Evolutionary conservation across 1,140 invertebrate species (phyloP), one percentile per base, ranked within the genome.

Genomic region (Ridgeia piscesae): DNA sequence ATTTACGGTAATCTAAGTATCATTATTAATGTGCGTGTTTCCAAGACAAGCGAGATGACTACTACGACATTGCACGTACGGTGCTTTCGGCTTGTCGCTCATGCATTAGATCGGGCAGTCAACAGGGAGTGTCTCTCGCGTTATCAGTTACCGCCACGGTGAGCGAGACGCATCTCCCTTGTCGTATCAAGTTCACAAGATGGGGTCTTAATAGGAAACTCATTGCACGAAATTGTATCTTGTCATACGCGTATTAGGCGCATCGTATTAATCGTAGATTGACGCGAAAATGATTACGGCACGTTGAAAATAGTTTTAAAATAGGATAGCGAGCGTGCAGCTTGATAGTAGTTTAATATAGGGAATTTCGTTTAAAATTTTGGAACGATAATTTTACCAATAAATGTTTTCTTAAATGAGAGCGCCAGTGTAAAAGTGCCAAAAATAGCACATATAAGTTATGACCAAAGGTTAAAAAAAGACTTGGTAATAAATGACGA

Each of bases 201-300:
- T 77, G 58, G 58, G 58, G 27, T 77, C 58, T 77, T 77, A 77
- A 77, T 77, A 77, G 58, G 58, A 77, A 77, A 77, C 58, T 77
- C 14, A 77, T 17, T 77, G 11, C 27, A 77, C 58, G 58, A 77
- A 77, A 77, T 77, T 77, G 58, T 77, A 21, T 77, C 58, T 17
- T 6, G 8, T 77, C 58, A 31, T 77, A 77, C 14, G 27, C 58
- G 27, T 14, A 77, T 77, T 77, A 21, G 8, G 58, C 58, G 58
- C 8, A 21, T 77, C 27, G 58, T 77, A 77, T 77, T 77, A 1
- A 77, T 77, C 17, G 27, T 31, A 77, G 58, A 21, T 77, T 77
- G 14, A 8, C 8, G 27, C 27, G 58, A 31, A 14, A 77, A 17
- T 77, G 27, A 31, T 77, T 31, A 21, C 58, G 58, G 58, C 8